Conservation (phyloP, 30 jellyfish, hydroid and myxozoan species). For the Aurelia aurita region DNA sequence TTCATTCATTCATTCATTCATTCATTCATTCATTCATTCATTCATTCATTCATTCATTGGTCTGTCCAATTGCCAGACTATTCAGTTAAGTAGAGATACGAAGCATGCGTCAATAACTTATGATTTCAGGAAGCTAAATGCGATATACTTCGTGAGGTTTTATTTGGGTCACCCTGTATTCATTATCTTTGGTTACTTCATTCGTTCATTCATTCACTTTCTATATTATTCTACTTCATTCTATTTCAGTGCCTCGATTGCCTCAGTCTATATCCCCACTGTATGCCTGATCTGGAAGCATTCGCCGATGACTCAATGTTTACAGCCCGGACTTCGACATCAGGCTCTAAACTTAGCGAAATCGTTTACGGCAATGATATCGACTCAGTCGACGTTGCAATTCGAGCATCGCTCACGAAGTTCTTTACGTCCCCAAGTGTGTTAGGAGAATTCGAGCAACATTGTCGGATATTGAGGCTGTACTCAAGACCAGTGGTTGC, state of each 20-base stretch:
- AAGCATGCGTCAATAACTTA: too few species aligned
- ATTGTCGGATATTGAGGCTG: slow-evolving; percentile 79
- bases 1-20: neutral
- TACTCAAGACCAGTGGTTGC: slow-evolving; percentile 95
- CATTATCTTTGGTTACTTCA: too few species aligned
- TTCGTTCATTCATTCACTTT: too few species aligned
- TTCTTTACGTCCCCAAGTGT: slow-evolving; percentile 89
- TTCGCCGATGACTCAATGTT: slow-evolving; percentile 51
- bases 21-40: neutral
- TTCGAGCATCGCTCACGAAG: slow-evolving; percentile 84
- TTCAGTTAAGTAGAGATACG: too few species aligned
- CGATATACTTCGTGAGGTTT: too few species aligned
- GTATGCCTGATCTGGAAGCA: slow-evolving; percentile 40
- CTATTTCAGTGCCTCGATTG: slow-evolving; percentile 65
- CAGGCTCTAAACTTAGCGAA: slow-evolving; percentile 67
- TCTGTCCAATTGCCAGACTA: neutral
- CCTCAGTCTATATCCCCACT: slow-evolving; percentile 61
- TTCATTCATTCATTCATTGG: too few species aligned
- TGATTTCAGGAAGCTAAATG: too few species aligned
- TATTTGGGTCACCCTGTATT: too few species aligned
- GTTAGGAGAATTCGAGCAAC: slow-evolving; percentile 69
- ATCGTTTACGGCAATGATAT: slow-evolving; percentile 87
- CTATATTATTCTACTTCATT: neutral
- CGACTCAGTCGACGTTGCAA: slow-evolving; percentile 95
- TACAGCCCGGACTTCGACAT: slow-evolving; percentile 38